Evolutionary conservation across 2,888 invertebrate genomes (phyloP).

Genomic region (Agriopis leucophaearia): DNA sequence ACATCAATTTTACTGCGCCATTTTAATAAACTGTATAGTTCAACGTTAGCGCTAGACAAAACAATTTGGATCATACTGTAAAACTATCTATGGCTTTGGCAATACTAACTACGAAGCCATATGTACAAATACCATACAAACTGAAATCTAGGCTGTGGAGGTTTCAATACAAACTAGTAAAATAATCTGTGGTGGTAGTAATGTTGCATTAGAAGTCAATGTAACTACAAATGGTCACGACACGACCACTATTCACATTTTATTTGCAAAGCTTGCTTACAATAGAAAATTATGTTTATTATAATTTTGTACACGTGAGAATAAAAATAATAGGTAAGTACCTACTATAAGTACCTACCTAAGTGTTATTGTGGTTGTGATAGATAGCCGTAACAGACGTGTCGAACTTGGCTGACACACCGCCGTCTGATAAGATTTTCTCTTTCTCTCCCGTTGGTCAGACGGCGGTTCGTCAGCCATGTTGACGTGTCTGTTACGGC

Average conservation of each 20-base stretch:
- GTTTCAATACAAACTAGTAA: constrained; percentile 9
- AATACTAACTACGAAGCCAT: constrained; percentile 1
- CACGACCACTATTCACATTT: constrained; percentile 42
- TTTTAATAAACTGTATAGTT: constrained; percentile 28
- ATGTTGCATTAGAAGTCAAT: constrained; percentile 52
- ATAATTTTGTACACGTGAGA: constrained; percentile 1
- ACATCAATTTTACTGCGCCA: constrained; percentile 28
- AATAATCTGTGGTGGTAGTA: constrained; percentile 8
- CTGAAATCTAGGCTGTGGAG: neutral
- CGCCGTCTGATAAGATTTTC: too few relatives aligned
- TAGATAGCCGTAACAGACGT: too few relatives aligned
- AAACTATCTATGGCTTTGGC: neutral
- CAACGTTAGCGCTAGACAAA: constrained; percentile 25
- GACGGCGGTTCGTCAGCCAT: too few relatives aligned
- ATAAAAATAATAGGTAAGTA: neutral
- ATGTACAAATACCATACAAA: neutral
- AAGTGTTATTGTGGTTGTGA: too few relatives aligned
- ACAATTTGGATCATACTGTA: constrained; percentile 20
- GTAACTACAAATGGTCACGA: constrained; percentile 65
- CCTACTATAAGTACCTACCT: too few relatives aligned
- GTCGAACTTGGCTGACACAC: too few relatives aligned
- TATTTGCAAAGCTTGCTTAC: constrained; percentile 26
- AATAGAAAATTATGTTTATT: constrained; percentile 19
- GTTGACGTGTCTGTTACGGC: too few relatives aligned
- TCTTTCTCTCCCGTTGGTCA: too few relatives aligned